Percentiles rank a stretch among this genome's conserved stretches.
phyloP scores from a whole-genome alignment of 2,888 invertebrate genomes.

The Hirtodrosophila trivittata region DNA sequence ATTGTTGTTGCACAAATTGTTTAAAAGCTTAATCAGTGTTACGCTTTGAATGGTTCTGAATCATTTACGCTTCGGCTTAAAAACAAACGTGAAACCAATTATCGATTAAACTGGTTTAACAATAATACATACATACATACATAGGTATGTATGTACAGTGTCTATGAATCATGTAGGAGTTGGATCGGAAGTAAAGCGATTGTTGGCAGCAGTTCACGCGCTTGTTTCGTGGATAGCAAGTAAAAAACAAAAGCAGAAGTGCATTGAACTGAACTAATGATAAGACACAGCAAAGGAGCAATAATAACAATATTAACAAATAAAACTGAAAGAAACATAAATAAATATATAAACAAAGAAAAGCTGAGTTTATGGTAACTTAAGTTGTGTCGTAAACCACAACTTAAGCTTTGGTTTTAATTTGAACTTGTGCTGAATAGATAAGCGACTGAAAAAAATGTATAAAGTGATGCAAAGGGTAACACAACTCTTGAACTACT shows the following conservation, averaged over 20 bases:
- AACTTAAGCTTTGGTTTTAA: too few species aligned
- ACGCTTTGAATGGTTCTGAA: slow-evolving; percentile 47
- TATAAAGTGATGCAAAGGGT: too few species aligned
- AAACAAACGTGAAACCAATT: slow-evolving; percentile 26
- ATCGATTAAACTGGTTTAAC: slow-evolving; percentile 58
- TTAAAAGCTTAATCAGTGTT: slow-evolving; percentile 42
- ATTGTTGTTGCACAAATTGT: slow-evolving; percentile 22
- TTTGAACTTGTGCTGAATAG: too few species aligned
- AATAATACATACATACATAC: neutral
- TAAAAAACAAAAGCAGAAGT: slow-evolving; percentile 40
- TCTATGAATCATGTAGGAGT: slow-evolving; percentile 62
- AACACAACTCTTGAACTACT: too few species aligned
- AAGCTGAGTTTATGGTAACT: too few species aligned
- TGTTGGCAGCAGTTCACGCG: slow-evolving; percentile 35
- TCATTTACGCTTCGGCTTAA: slow-evolving; percentile 56
- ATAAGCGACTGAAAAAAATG: too few species aligned
- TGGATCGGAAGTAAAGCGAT: slow-evolving; percentile 66
- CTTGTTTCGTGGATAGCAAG: slow-evolving; percentile 42
- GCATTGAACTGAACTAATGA: slow-evolving; percentile 54
- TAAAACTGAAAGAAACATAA: slow-evolving; percentile 14
- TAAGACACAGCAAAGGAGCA: slow-evolving; percentile 27
- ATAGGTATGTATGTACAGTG: neutral
- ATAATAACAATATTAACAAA: slow-evolving; percentile 13
- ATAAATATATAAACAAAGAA: neutral
- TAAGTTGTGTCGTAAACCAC: too few species aligned